Percentiles rank a stretch among this genome's conserved stretches.
Evolutionary conservation across 2,888 invertebrate species (phyloP).

Genomic region (Eremobia ochroleuca): DNA sequence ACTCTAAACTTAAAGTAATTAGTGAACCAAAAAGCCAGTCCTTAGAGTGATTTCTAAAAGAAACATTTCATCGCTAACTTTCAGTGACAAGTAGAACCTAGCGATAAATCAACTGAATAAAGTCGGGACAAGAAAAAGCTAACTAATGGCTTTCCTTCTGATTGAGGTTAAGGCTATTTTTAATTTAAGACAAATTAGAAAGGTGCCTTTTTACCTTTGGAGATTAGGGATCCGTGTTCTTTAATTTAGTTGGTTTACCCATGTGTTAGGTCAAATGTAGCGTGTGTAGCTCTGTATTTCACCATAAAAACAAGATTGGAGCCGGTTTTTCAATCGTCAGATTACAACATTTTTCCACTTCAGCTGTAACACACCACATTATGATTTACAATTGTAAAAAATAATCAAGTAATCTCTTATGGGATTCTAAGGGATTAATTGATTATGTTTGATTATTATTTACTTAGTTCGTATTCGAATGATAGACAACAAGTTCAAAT

Average conservation of each 20-base stretch:
- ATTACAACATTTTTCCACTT: neutral
- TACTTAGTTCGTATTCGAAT: too few species aligned
- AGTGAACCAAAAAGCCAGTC: slow-evolving; percentile 35
- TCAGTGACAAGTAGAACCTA: slow-evolving; percentile 45
- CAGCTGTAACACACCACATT: too few species aligned
- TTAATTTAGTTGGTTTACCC: neutral
- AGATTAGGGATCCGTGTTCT: slow-evolving; percentile 1
- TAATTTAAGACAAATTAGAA: slow-evolving; percentile 51
- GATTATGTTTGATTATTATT: too few species aligned
- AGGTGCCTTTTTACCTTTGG: slow-evolving; percentile 16
- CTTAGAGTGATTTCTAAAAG: slow-evolving; percentile 58
- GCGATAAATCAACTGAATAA: slow-evolving; percentile 65
- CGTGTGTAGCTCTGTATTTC: neutral
- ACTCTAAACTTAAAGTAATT: slow-evolving; percentile 41
- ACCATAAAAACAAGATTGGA: neutral
- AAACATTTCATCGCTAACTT: slow-evolving; percentile 49
- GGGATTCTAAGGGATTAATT: too few species aligned
- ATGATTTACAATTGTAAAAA: too few species aligned
- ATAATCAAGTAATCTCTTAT: too few species aligned
- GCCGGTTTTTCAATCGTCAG: neutral
- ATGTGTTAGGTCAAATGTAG: neutral
- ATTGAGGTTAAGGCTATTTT: slow-evolving; percentile 64
- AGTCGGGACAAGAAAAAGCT: slow-evolving; percentile 62
- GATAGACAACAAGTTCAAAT: too few species aligned
- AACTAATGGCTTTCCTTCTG: slow-evolving; percentile 63